Percentiles rank a stretch among this genome's conserved stretches.
Evolutionary conservation across 1,140 invertebrate species (phyloP).

Genomic region (Cydia strobilella): DNA sequence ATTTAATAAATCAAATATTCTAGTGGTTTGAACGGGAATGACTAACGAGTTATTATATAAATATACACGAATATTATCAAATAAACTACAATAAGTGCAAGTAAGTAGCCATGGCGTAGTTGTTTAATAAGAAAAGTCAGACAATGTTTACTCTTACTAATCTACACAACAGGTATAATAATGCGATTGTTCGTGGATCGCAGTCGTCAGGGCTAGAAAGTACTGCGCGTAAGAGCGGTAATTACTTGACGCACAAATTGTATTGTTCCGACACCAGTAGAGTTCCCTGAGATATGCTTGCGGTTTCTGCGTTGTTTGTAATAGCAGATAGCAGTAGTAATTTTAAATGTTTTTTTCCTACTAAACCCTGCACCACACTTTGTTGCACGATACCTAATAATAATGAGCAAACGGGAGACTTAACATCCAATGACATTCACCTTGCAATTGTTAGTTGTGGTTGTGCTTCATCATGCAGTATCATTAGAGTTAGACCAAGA

Average conservation of each 20-base stretch:
- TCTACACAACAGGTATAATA: constrained; percentile 65
- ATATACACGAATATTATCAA: background rate
- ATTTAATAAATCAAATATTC: too few species aligned
- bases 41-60: background rate
- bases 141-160: constrained; percentile 65
- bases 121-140: constrained; percentile 7
- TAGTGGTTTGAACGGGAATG: too few species aligned
- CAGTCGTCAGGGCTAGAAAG: constrained; percentile 60
- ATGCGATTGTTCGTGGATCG: constrained; percentile 66
- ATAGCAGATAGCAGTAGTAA: too few species aligned
- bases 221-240: constrained; percentile 62
- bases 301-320: background rate
- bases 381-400: too few species aligned
- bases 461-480: too few species aligned
- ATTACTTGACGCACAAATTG: constrained; percentile 48
- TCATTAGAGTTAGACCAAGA: too few species aligned
- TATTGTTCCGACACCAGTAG: constrained; percentile 52
- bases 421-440: too few species aligned
- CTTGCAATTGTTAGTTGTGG: too few species aligned
- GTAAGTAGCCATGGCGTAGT: background rate
- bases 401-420: too few species aligned
- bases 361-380: background rate
- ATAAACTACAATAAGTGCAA: constrained; percentile 3
- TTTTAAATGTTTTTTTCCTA: background rate
- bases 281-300: constrained; percentile 13